phyloP scores from a whole-genome alignment of 1,140 invertebrate species.

The Aphaenogaster rudis region DNA sequence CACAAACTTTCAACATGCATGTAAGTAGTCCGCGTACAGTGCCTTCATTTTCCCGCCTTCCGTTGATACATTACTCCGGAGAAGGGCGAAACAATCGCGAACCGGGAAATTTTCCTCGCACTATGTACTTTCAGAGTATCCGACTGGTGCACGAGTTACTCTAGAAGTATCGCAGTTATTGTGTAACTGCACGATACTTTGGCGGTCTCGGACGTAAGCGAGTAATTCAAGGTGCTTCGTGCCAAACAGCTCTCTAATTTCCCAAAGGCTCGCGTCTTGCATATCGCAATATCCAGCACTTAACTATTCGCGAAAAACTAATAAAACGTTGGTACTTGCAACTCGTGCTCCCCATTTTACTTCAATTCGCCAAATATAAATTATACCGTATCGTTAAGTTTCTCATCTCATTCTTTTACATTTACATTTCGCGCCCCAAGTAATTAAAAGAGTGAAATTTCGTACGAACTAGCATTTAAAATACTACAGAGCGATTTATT shows the following conservation, averaged over 20 bases:
- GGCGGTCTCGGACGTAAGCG: conserved; percentile 46
- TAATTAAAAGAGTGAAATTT: background rate
- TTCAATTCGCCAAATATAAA: background rate
- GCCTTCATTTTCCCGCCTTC: conserved; percentile 64
- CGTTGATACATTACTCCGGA: conserved; percentile 61
- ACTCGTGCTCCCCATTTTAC: background rate
- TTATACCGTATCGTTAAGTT: background rate
- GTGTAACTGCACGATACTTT: conserved; percentile 75
- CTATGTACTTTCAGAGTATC: conserved; percentile 30
- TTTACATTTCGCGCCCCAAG: background rate
- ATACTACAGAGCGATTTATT: background rate
- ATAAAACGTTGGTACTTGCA: background rate
- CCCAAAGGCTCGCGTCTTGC: conserved; percentile 43
- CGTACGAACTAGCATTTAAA: background rate
- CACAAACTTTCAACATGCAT: conserved; percentile 65
- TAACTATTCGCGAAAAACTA: background rate
- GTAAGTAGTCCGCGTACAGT: conserved; percentile 49
- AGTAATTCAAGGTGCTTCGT: conserved; percentile 47
- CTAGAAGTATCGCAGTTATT: conserved; percentile 69
- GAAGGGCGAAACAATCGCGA: conserved; percentile 64
- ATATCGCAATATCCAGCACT: background rate
- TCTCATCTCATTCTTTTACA: background rate
- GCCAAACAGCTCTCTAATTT: conserved; percentile 63
- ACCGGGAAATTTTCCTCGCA: conserved; percentile 65
- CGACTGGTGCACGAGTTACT: conserved; percentile 20